Conservation (phyloP, 2,797 vertebrate species). For the Tapera naevia region DNA sequence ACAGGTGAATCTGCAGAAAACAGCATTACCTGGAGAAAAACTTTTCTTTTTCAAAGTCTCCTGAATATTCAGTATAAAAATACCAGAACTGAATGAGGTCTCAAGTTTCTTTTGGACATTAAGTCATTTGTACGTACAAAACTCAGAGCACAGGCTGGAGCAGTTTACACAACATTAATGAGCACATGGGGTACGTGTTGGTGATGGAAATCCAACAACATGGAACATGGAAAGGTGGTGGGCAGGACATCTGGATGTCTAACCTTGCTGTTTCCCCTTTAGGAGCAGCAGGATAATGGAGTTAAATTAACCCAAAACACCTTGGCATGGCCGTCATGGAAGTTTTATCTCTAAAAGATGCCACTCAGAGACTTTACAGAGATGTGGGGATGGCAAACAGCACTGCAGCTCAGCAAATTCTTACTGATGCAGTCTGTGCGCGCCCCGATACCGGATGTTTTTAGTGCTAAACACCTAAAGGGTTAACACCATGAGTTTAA, state of each 20-base stretch:
- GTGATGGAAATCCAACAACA: conserved; percentile 22
- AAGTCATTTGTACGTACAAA: not conserved
- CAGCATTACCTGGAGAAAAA: not conserved
- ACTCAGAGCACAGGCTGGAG: not conserved
- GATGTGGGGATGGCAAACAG: not conserved
- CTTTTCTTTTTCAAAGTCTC: not conserved
- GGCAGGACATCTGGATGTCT: conserved; percentile 29
- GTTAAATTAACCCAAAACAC: not conserved
- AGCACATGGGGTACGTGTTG: not conserved
- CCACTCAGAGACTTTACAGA: not conserved
- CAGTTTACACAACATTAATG: not conserved
- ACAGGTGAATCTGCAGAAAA: not conserved
- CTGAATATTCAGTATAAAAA: not conserved
- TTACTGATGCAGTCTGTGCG: not conserved
- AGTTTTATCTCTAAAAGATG: not conserved
- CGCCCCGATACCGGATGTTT: not conserved
- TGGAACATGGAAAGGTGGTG: conserved; percentile 29
- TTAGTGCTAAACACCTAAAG: conserved; percentile 44
- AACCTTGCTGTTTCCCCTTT: conserved; percentile 51
- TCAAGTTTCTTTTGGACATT: not conserved
- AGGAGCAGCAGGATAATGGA: not conserved
- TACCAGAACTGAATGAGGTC: not conserved
- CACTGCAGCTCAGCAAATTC: not conserved
- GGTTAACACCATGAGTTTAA: conserved; percentile 58
- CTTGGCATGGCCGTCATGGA: not conserved